Base-by-base conservation (phyloP, 37 sponge, comb jelly and placozoan genomes). In the Diacarnus erythraeanus region DNA sequence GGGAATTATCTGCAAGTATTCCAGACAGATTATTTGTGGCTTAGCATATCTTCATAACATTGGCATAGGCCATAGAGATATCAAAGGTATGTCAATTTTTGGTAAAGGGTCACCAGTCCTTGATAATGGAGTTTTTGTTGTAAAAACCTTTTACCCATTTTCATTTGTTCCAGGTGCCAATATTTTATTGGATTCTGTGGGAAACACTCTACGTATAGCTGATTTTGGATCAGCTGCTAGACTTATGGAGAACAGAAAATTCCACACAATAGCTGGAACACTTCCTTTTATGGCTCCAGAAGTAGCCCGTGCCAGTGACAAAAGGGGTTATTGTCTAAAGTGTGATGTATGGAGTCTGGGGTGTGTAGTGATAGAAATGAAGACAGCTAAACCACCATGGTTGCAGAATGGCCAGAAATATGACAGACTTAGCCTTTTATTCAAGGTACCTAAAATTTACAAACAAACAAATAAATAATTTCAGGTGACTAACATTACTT, bases 271-370 rank as follows among this genome's bases (percentile, higher is more conserved):
- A 6, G 66, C 66, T 5, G 66, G 66, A 31, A 65, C 66, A 30
- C 66, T 35, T 65, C 66, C 66, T 8, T 65, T 65, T 35, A 65
- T 65, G 66, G 66, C 66, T 31, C 66, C 66, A 31, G 66, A 65
- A 10, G 66, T 65, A 3, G 66, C 33, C 33, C 31, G 27, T 31
- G 66, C 34, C 10, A 20, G 31, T 18, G 61, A 60, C 9, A 60
- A 21, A 5, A 20, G 22, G 22, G 66, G 66, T 2, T 65, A 65
- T 30, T 25, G 17, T 35, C 34, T 30, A 3, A 65, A 65, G 34
- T 65, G 66, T 65, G 66, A 65, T 30, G 66, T 65, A 3, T 65
- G 66, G 66, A 65, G 66, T 35, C 17, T 30, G 17, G 66, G 66
- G 34, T 65, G 66, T 10, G 34, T 65, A 35, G 12, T 65, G 34